Evolutionary conservation across 2,797 vertebrate species (phyloP), one percentile per base, ranked within the genome.

Genomic region (Benthosema pterotum): DNA sequence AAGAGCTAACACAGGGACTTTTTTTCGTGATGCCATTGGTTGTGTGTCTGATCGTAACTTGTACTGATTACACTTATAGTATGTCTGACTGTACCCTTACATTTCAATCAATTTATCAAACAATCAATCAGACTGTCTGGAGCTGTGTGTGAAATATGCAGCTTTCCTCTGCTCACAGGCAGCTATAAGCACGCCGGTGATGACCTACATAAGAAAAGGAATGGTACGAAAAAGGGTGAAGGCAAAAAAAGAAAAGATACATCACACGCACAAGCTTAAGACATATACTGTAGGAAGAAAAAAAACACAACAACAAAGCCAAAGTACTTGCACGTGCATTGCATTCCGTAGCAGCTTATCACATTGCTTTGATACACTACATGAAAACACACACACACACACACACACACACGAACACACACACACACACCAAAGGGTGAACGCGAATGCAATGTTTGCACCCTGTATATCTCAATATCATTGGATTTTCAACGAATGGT

Each of bases 131-230:
- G 60, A 55, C 69, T 66, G 71, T 79, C 66, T 78, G 75, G 67
- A 80, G 67, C 68, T 47, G 71, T 16, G 47, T 60, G 11, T 11
- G 49, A 74, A 63, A 69, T 25, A 14, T 14, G 67, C 65, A 63
- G 68, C 67, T 47, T 52, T 51, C 65, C 9, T 0, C 62, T 67
- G 72, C 72, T 12, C 38, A 17, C 63, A 80, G 83, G 82, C 78
- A 73, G 78, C 67, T 62, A 14, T 38, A 22, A 38, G 32, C 32
- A 8, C 32, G 69, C 19, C 3, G 15, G 53, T 32, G 59, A 52
- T 89, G 84, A 89, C 89, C 89, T 85, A 87, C 76, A 85, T 88
- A 77, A 83, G 79, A 72, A 81, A 71, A 83, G 79, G 72, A 81
- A 71, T 25, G 52, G 70, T 32, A 56, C 16, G 11, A 56, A 8